Percentiles rank a stretch among this genome's conserved stretches.
Evolutionary conservation across 2,797 vertebrate genomes (phyloP).

Genomic region (Acanthurus lineatus): DNA sequence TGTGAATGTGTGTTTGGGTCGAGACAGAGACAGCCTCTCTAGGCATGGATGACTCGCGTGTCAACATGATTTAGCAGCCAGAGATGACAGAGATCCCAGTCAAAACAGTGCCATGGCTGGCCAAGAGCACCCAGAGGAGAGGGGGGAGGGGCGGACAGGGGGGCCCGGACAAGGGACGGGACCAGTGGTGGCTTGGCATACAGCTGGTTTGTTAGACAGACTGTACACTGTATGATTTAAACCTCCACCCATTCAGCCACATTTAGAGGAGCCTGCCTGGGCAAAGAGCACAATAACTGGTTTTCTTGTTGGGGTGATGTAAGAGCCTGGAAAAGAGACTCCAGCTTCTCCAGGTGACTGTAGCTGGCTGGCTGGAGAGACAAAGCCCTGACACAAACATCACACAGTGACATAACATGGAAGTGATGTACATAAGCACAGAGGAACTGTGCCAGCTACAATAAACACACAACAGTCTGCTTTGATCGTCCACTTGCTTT

Average conservation of each 20-base stretch:
- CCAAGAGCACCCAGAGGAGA: slow-evolving; percentile 25
- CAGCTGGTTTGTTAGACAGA: slow-evolving; percentile 67
- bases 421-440: slow-evolving; percentile 17
- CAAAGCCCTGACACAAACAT: slow-evolving; percentile 51
- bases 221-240: slow-evolving; percentile 58
- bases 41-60: slow-evolving; percentile 70
- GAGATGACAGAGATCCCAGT: slow-evolving; percentile 82
- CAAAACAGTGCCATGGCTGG: slow-evolving; percentile 77
- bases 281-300: slow-evolving; percentile 59
- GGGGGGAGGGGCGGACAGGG: slow-evolving; percentile 23
- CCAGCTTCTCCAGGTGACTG: slow-evolving; percentile 60
- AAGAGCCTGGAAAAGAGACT: slow-evolving; percentile 49
- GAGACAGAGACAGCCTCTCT: slow-evolving; percentile 54
- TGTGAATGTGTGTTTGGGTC: slow-evolving; percentile 39
- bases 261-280: slow-evolving; percentile 41
- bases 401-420: slow-evolving; percentile 33
- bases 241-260: slow-evolving; percentile 48
- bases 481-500: background rate
- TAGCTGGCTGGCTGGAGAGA: slow-evolving; percentile 32
- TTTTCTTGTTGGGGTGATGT: slow-evolving; percentile 66
- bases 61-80: slow-evolving; percentile 82
- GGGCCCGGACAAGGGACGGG: slow-evolving; percentile 64
- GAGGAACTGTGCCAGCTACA: background rate
- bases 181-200: slow-evolving; percentile 60
- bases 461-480: background rate